Evolutionary conservation across 2,888 invertebrate species (phyloP).

Genomic region (Mermis nigrescens): DNA sequence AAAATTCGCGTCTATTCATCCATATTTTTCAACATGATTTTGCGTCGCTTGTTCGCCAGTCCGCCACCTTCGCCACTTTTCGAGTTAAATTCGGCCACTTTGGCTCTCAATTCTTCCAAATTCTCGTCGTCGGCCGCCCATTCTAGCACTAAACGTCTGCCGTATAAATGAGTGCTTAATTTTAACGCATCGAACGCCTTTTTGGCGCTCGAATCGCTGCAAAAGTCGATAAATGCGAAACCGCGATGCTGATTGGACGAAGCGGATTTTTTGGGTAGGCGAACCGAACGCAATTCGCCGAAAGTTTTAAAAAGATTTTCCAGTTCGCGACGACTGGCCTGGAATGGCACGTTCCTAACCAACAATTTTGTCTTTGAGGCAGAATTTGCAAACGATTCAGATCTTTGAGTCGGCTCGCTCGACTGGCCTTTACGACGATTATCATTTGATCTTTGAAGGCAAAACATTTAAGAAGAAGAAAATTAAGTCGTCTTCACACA

Average conservation of each 20-base stretch:
- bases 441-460: too few species aligned
- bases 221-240: constrained; percentile 85
- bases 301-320: constrained; percentile 49
- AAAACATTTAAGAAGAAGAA: too few species aligned
- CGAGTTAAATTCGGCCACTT: constrained; percentile 46
- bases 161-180: constrained; percentile 92
- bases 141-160: constrained; percentile 75
- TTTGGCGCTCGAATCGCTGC: constrained; percentile 73
- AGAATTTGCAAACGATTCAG: too few species aligned
- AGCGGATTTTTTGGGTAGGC: constrained; percentile 62
- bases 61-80: neutral
- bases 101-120: constrained; percentile 58
- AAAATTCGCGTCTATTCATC: too few species aligned
- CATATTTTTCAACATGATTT: neutral
- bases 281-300: constrained; percentile 69
- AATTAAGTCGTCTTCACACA: too few species aligned
- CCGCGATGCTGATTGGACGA: constrained; percentile 51
- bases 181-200: constrained; percentile 75
- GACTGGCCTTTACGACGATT: neutral
- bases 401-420: neutral
- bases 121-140: constrained; percentile 67
- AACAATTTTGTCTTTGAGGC: constrained; percentile 56
- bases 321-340: constrained; percentile 47
- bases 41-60: neutral
- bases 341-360: constrained; percentile 84